Base-by-base conservation (phyloP, 2,113 vertebrate genomes). In the Lasiurus borealis region DNA sequence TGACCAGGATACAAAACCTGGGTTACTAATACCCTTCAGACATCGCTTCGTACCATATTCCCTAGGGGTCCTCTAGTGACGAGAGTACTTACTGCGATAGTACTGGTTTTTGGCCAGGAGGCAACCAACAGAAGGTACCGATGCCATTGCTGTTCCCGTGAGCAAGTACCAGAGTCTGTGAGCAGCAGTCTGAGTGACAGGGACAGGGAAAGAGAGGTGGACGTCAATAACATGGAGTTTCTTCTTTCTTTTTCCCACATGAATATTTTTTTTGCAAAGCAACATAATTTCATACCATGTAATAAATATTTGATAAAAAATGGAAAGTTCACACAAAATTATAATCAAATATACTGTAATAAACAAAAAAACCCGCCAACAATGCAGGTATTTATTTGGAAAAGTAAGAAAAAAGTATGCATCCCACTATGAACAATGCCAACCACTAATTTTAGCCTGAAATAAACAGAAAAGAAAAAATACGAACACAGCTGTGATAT, bases 91-190 rank as follows among this genome's bases (percentile, higher is more conserved):
- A 98, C 98, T 98, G 93, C 98, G 72, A 91, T 99, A 98, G 93
- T 98, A 99, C 90, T 98, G 98, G 87, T 98, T 98, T 95, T 96
- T 98, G 92, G 98, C 98, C 96, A 98, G 94, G 69, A 99, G 98
- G 88, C 98, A 98, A 68, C 98, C 98, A 64, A 97, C 96, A 18
- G 98, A 98, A 3, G 98, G 98, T 1, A 98, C 98, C 0, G 98
- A 97, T 14, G 98, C 98, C 98, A 98, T 98, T 29, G 3, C 62
- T 72, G 5, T 0, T 1, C 18, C 6, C 0, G 40, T 25, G 6
- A 18, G 44, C 83, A 54, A 69, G 19, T 2, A 0, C 16, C 29
- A 57, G 62, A 59, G 54, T 9, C 57, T 5, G 25, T 31, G 36
- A 59, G 16, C 1, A 80, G 14, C 72, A 88, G 13, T 31, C 98